Conservation (phyloP, 1,140 invertebrate species). For the Pseudomyrmex gracilis region DNA sequence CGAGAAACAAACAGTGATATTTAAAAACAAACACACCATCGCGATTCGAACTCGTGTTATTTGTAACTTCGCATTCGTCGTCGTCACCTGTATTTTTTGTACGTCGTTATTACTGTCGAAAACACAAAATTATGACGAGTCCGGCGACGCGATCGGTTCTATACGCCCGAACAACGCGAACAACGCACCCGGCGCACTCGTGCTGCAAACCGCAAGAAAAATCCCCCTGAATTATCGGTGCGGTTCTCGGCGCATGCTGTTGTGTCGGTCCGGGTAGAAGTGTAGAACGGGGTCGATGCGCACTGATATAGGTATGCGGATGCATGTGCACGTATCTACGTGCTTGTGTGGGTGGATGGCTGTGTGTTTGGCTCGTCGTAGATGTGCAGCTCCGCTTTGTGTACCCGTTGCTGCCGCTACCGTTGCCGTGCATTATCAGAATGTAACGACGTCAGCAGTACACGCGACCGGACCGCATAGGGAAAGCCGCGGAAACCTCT, state of each 20-base stretch:
- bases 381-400: constrained; percentile 40
- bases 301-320: constrained; percentile 25
- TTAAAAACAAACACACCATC: constrained; percentile 7
- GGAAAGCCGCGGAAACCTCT: constrained; percentile 75
- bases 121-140: constrained; percentile 28
- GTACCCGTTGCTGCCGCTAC: constrained; percentile 60
- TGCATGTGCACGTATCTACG: constrained; percentile 44
- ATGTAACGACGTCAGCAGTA: constrained; percentile 78
- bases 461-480: constrained; percentile 79
- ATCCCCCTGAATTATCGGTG: constrained; percentile 83
- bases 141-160: constrained; percentile 39
- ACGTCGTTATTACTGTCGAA: constrained; percentile 26
- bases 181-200: constrained; percentile 73
- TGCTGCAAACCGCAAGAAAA: constrained; percentile 82
- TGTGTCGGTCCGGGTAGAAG: constrained; percentile 65
- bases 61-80: neutral
- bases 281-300: constrained; percentile 45
- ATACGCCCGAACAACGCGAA: constrained; percentile 29
- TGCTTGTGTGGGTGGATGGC: neutral
- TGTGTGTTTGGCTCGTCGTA: constrained; percentile 59
- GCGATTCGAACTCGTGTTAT: neutral
- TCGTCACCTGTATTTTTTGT: neutral
- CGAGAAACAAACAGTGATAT: constrained; percentile 14
- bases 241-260: constrained; percentile 79
- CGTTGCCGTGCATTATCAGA: constrained; percentile 80